A percentile compares a stretch with the other conserved stretches of the same genome.
These are phyloP conservation scores for Megaceryle torquata DNA, from an alignment of 2,113 vertebrate genomes.

Conservation along the genomic window DNA sequence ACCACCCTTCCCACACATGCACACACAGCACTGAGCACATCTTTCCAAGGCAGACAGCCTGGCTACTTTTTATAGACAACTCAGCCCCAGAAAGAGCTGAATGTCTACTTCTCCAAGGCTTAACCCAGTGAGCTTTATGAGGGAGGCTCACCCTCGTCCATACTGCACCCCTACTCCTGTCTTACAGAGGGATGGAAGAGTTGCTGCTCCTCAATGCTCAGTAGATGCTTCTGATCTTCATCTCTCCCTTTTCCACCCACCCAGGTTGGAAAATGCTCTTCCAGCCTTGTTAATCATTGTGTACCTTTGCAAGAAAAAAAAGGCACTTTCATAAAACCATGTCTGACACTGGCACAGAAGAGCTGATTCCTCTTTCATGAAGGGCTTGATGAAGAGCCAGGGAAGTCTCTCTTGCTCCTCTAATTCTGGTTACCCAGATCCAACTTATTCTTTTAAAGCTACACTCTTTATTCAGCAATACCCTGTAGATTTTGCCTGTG, in stretches of 20 bases:
- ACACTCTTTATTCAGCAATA: not conserved
- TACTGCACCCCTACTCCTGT: not conserved
- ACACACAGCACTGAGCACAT: not conserved
- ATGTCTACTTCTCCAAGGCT: not conserved
- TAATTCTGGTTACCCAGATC: not conserved
- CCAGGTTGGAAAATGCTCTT: not conserved
- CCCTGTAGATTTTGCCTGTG: not conserved
- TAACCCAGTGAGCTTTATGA: not conserved
- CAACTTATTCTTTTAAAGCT: not conserved
- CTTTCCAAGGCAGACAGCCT: not conserved
- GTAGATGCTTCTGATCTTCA: not conserved
- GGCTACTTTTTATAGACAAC: not conserved
- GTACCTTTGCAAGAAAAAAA: not conserved
- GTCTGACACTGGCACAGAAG: not conserved
- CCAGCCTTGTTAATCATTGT: not conserved
- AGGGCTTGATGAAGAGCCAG: not conserved
- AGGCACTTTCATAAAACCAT: not conserved
- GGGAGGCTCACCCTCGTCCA: not conserved
- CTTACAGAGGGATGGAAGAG: not conserved
- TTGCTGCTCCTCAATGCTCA: not conserved
- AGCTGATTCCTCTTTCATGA: slow-evolving; percentile 10
- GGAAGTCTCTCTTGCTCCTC: not conserved
- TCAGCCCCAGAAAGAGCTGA: not conserved
- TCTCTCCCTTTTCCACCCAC: not conserved
- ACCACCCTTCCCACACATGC: not conserved